phyloP scores from a whole-genome alignment of 2,888 invertebrate species.

The Acanthosepion pharaonis region DNA sequence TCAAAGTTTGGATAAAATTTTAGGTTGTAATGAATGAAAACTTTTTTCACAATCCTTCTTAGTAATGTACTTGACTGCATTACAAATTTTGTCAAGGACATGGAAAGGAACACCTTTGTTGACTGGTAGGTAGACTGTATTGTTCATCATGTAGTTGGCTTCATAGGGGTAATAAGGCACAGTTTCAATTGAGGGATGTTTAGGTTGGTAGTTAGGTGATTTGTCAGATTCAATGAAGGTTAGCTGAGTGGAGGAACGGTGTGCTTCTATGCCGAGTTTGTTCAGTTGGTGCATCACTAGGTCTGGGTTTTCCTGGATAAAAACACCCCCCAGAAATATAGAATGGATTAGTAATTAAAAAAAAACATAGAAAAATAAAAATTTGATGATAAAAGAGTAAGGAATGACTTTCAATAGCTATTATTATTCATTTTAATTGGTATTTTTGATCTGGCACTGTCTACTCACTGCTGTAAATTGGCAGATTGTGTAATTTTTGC shows the following conservation, averaged over 20 bases:
- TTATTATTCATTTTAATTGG: no score
- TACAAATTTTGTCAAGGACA: slow-evolving; percentile 65
- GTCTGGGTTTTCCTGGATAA: slow-evolving; percentile 71
- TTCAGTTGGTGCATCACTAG: slow-evolving; percentile 65
- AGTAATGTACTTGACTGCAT: slow-evolving; percentile 37
- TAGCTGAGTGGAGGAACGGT: slow-evolving; percentile 74
- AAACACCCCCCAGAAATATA: slow-evolving; percentile 40
- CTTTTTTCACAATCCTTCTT: neutral
- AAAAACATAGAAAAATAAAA: no score
- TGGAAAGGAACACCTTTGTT: slow-evolving; percentile 73
- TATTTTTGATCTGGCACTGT: no score
- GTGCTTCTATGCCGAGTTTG: slow-evolving; percentile 73
- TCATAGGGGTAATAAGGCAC: slow-evolving; percentile 67
- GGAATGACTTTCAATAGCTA: no score
- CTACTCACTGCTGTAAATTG: no score
- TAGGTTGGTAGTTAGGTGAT: slow-evolving; percentile 34
- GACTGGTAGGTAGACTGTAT: slow-evolving; percentile 74
- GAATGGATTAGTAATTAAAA: no score
- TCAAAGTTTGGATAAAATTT: slow-evolving; percentile 37
- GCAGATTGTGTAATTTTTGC: no score
- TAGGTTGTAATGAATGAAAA: neutral
- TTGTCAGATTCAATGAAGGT: slow-evolving; percentile 70
- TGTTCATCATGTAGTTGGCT: slow-evolving; percentile 73
- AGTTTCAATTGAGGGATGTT: slow-evolving; percentile 41
- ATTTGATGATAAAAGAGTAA: no score